Evolutionary conservation across 2,888 invertebrate genomes (phyloP), one percentile per base, ranked within the genome.

Genomic region (Drosophila nr. perissopoda): DNA sequence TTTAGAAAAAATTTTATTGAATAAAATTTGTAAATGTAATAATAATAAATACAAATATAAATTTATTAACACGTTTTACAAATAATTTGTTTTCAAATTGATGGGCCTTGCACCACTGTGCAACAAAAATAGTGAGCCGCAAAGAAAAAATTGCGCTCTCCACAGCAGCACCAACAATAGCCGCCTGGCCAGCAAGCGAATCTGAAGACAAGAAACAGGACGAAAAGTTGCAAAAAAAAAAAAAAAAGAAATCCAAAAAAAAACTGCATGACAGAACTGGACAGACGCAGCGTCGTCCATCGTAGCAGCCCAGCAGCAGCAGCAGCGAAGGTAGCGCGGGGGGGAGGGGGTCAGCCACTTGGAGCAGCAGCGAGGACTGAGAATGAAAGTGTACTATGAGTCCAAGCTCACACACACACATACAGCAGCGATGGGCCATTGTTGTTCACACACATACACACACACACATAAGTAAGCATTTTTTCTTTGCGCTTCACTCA

Each of bases 121-220:
- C 85, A 70, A 62, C 76, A 90, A 85, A 83, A 91, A 85, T 85
- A 89, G 81, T 88, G 89, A 78, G 74, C 63, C 33, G 56, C 45
- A 61, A 73, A 60, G 82, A 83, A 89, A 85, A 88, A 90, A 80
- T 62, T 69, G 60, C 69, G 81, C 90, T 90, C 84, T 83, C 72
- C 67, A 73, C 68, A 77, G 64, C 78, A 85, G 65, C 65, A 86
- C 68, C 77, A 76, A 71, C 61, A 76, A 73, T 45, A 71, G 61
- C 42, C 59, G 67, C 56, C 62, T 72, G 60, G 69, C 84, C 73
- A 89, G 76, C 76, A 78, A 74, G 76, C 87, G 87, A 84, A 84
- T 81, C 87, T 89, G 69, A 86, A 90, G 90, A 90, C 89, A 86
- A 86, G 89, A 87, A 85, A 89, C 89, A 87, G 89, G 89, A 89